Evolutionary conservation across 2,888 invertebrate genomes (phyloP).

Genomic region (Pherbina coryleti): DNA sequence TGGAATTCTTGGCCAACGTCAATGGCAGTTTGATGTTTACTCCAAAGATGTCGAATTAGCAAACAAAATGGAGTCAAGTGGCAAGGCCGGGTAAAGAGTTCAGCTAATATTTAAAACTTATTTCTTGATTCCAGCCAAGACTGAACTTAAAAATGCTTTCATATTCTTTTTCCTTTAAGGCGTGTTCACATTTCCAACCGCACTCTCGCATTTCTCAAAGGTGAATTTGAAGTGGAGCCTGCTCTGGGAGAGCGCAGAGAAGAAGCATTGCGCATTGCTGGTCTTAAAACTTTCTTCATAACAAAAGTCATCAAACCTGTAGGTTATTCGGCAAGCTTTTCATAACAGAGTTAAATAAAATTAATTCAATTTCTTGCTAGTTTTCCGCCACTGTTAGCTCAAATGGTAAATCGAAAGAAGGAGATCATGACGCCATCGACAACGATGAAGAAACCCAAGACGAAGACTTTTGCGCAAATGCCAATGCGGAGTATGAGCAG

Average conservation of each 20-base stretch:
- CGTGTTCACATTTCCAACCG: constrained; percentile 94
- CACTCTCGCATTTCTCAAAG: constrained; percentile 86
- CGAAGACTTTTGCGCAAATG: constrained; percentile 63
- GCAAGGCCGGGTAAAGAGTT: constrained; percentile 86
- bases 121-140: no score
- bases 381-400: constrained; percentile 2
- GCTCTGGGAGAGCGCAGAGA: constrained; percentile 93
- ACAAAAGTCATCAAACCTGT: constrained; percentile 87
- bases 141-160: neutral
- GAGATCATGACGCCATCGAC: neutral
- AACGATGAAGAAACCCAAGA: constrained; percentile 47
- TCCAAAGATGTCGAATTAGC: constrained; percentile 95
- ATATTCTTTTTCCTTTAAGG: constrained; percentile 70
- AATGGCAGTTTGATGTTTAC: constrained; percentile 98
- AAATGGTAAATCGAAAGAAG: neutral
- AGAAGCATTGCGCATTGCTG: constrained; percentile 88
- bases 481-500: constrained; percentile 65
- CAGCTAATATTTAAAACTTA: neutral
- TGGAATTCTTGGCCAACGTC: constrained; percentile 92
- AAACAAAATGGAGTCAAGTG: constrained; percentile 97
- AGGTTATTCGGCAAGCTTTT: constrained; percentile 61
- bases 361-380: neutral
- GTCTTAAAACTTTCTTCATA: constrained; percentile 93
- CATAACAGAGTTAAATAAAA: neutral
- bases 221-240: constrained; percentile 93